Evolutionary conservation across 2,888 invertebrate species (phyloP), one percentile per base, ranked within the genome.

Genomic region (Coenonympha glycerion): DNA sequence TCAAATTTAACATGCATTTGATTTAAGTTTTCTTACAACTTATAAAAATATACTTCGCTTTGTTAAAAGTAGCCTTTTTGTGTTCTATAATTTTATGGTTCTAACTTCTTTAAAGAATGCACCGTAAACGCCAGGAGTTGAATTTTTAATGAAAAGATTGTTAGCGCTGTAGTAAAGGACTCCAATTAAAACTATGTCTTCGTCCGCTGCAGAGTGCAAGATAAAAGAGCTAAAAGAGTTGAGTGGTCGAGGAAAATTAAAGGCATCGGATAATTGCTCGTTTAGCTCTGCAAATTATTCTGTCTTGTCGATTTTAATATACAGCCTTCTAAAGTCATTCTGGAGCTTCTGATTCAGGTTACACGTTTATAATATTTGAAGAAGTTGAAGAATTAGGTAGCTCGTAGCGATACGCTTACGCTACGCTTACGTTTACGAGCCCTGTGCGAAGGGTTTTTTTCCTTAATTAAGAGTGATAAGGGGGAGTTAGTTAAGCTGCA

Each of bases 171-270:
- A 22, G 6, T 28, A 69, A 81, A 76, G 76, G 78, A 76, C 72
- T 81, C 76, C 82, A 83, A 83, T 83, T 84, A 83, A 82, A 83
- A 82, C 82, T 82, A 81, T 81, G 78, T 82, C 83, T 82, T 82
- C 72, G 65, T 61, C 64, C 63, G 68, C 65, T 62, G 66, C 63
- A 66, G 62, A 59, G 71, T 71, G 70, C 71, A 22, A 8, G 45
- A 45, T 71, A 69, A 71, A 22, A 8, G 45, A 45, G 45, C 77
- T 80, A 75, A 80, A 79, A 76, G 76, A 74, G 72, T 71, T 55
- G 67, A 71, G 70, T 70, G 71, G 69, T 69, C 59, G 63, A 56
- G 69, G 45, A 65, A 71, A 74, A n/a, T n/a, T n/a, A 77, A 74
- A 76, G 71, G 69, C 67, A 60, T 59, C 63, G 69, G 71, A 73